Evolutionary conservation across 2,113 vertebrate genomes (phyloP), one percentile per base, ranked within the genome.

Genomic region (Campylomormyrus tamandua): DNA sequence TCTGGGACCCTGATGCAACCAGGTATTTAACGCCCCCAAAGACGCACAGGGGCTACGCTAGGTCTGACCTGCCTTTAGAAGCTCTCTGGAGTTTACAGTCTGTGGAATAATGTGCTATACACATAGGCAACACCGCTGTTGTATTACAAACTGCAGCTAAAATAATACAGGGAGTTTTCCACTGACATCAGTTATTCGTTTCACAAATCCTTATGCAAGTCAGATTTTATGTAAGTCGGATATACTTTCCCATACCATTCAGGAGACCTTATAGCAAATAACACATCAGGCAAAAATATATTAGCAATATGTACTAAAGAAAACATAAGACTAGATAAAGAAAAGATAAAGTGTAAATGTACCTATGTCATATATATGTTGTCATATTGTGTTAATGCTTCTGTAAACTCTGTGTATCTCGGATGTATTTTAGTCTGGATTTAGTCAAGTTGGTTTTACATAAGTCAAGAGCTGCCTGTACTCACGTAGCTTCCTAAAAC

Each of bases 1-100:
- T 99, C 93, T 99, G 98, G 98, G 98, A 99, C 94, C 97, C 98
- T 0, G 98, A 99, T 92, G 97, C 97, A 93, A 97, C 98, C 89
- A 99, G 96, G 98, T 99, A 96, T 58, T 92, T 84, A 92, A 92
- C 74, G 0, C 8, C 50, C 10, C n/a, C 62, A 66, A 11, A 27
- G n/a, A 27, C 11, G 10, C 62, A 66, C 21, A 3, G 11, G 35
- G 86, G 1, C 35, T 35, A 19, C n/a, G 2, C 8, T n/a, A 31
- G 50, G 5, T n/a, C 46, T 50, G 85, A 31, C 74, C 31, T 5
- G 35, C 74, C 74, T 80, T 80, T 5, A 42, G 74, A 80, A 80
- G 27, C 3, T 17, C 70, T 35, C 31, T 39, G 70, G 31, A 39
- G 74, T 42, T 7, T 42, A 42, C 62, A 66, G n/a, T 62, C 58